These are phyloP conservation scores for Jacana jacana DNA, from an alignment of 2,113 vertebrate genomes.

Conservation along the genomic window DNA sequence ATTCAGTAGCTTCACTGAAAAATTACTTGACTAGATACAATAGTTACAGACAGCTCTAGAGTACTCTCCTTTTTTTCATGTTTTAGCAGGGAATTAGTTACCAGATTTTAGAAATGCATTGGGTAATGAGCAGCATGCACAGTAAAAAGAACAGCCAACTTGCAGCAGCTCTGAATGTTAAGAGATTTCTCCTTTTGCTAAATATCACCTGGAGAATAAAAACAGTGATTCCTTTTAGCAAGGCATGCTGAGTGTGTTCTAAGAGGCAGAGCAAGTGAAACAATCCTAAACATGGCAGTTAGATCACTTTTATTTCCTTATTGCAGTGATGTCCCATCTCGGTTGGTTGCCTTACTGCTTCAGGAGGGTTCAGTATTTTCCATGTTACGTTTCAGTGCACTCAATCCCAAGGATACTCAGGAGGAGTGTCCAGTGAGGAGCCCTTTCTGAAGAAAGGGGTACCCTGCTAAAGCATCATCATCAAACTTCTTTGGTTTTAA, in stretches of 20 bases:
- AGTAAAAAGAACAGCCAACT: not conserved
- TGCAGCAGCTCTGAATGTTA: not conserved
- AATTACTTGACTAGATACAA: not conserved
- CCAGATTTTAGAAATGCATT: not conserved
- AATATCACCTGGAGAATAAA: not conserved
- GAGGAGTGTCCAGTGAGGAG: not conserved
- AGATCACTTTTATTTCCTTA: not conserved
- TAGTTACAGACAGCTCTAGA: not conserved
- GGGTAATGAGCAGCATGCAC: not conserved
- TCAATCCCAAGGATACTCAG: not conserved
- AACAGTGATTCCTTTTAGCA: not conserved
- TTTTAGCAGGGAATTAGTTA: not conserved
- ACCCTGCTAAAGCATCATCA: not conserved
- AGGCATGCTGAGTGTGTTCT: not conserved
- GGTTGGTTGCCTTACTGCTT: not conserved
- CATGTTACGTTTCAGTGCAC: not conserved
- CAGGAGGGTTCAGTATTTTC: not conserved
- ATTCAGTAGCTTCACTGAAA: conserved; percentile 8
- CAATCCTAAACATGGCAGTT: not conserved
- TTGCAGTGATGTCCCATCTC: not conserved
- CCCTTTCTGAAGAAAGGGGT: not conserved
- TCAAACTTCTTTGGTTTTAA: not conserved
- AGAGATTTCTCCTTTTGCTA: not conserved
- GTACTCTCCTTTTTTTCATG: not conserved
- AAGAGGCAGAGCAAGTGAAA: not conserved